A percentile compares a stretch with the other conserved stretches of the same genome.
Evolutionary conservation across 2,797 vertebrate genomes (phyloP).

Genomic region (Tangara arthus): DNA sequence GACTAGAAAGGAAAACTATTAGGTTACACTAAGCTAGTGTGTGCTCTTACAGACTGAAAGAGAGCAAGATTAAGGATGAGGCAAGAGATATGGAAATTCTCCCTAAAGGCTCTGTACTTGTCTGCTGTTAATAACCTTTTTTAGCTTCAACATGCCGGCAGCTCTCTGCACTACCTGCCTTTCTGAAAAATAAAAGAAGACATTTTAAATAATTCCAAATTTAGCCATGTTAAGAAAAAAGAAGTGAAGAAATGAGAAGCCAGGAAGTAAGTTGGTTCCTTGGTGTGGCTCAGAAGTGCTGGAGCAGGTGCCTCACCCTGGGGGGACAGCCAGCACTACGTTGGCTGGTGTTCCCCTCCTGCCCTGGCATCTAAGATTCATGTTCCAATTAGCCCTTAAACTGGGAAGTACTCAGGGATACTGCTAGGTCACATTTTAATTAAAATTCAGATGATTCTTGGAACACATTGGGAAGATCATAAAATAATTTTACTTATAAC

Average conservation of each 20-base stretch:
- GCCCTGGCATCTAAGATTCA: neutral
- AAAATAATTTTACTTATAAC: neutral
- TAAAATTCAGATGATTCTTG: neutral
- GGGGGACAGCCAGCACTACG: neutral
- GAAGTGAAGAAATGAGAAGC: neutral
- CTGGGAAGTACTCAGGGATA: neutral
- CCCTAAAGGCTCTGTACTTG: neutral
- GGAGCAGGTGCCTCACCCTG: neutral
- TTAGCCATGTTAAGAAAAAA: neutral
- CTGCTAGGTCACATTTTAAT: conserved; percentile 4
- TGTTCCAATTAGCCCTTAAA: neutral
- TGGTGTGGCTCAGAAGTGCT: neutral
- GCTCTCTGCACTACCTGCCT: neutral
- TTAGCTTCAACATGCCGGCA: neutral
- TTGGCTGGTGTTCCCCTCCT: neutral
- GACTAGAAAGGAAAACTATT: neutral
- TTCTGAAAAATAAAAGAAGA: neutral
- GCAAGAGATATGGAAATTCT: neutral
- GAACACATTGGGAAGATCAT: neutral
- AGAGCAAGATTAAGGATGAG: neutral
- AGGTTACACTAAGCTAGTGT: neutral
- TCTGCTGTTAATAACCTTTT: conserved; percentile 13
- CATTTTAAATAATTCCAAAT: conserved; percentile 1
- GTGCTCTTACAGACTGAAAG: neutral
- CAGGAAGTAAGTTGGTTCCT: neutral